Evolutionary conservation across 2,888 invertebrate species (phyloP).

Genomic region (Thumatha senex): DNA sequence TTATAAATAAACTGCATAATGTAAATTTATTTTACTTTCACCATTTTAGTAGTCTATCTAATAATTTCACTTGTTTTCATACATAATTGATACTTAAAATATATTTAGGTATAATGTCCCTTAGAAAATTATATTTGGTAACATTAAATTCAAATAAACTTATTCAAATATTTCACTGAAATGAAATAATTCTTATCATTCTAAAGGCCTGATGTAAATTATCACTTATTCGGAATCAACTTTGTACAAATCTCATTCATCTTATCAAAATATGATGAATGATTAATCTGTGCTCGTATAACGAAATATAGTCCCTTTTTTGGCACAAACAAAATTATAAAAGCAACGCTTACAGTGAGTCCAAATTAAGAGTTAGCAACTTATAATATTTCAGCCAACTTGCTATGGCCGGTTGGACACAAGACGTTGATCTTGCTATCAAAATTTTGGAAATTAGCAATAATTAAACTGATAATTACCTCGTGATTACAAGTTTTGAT

Average conservation of each 20-base stretch:
- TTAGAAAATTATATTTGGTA: too few relatives aligned
- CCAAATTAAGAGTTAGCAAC: slow-evolving; percentile 28
- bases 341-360: slow-evolving; percentile 27
- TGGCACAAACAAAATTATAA: slow-evolving; percentile 31
- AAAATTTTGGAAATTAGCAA: slow-evolving; percentile 26
- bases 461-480: slow-evolving; percentile 52
- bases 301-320: slow-evolving; percentile 33
- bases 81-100: too few relatives aligned
- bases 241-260: slow-evolving; percentile 22
- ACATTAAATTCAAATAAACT: too few relatives aligned
- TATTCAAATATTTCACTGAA: too few relatives aligned
- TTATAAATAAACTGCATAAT: too few relatives aligned
- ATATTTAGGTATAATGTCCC: too few relatives aligned
- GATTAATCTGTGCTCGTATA: slow-evolving; percentile 28
- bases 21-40: too few relatives aligned
- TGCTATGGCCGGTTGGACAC: slow-evolving; percentile 19
- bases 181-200: slow-evolving; percentile 1
- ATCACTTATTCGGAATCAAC: slow-evolving; percentile 22
- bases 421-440: slow-evolving; percentile 24
- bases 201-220: slow-evolving; percentile 18
- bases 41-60: too few relatives aligned
- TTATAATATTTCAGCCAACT: slow-evolving; percentile 27
- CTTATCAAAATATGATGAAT: slow-evolving; percentile 25
- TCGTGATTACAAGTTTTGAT: slow-evolving; percentile 60
- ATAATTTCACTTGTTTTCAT: too few relatives aligned